Base-by-base conservation (phyloP, 1,140 invertebrate species). In the Drosophila equinoxialis region DNA sequence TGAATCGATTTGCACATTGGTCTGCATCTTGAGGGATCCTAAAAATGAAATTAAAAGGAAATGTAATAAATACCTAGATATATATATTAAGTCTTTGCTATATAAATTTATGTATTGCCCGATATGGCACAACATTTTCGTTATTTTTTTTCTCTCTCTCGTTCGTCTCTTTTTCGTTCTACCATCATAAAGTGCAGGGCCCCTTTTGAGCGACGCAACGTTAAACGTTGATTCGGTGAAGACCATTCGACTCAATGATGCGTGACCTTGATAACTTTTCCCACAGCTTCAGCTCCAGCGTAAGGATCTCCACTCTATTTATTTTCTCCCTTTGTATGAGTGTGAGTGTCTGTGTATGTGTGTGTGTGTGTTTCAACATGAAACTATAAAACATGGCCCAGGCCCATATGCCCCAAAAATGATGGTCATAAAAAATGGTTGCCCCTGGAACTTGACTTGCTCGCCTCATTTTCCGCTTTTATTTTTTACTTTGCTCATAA, bases 1-100 rank as follows among this genome's bases (percentile, higher is more conserved):
- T 20, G 94, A 94, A 90, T 95, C 94, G 59, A 95, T 95, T 90
- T 94, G 94, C 69, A 95, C 94, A 83, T 95, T 95, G 13, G 94
- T 95, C 93, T 95, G 94, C 94, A 95, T 95, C 45, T 77, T 93
- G 87, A 48, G 41, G 4, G 17, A 33, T 35, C 7, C 60, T 63
- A 39, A 14, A 30, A 45, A 14, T 30, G 3, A 41, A 14, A 17
- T 39, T 11, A 60, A 39, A 13, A 11, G 13, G 4, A 64, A 30
- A 42, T 20, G 13, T 17, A 26, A 45, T 63, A 48, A 13, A 23
- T 30, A 20, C n/a, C 13, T 23, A 20, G 1, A 20, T 20, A 10
- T 42, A 6, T 42, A 14, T 14, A 42, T 14, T 20, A 23, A 11
- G 11, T 45, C 14, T 20, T 17, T 8, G 17, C 0, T 17, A 23